Conservation (phyloP, 2,888 invertebrate species). For the Philaethria dido region DNA sequence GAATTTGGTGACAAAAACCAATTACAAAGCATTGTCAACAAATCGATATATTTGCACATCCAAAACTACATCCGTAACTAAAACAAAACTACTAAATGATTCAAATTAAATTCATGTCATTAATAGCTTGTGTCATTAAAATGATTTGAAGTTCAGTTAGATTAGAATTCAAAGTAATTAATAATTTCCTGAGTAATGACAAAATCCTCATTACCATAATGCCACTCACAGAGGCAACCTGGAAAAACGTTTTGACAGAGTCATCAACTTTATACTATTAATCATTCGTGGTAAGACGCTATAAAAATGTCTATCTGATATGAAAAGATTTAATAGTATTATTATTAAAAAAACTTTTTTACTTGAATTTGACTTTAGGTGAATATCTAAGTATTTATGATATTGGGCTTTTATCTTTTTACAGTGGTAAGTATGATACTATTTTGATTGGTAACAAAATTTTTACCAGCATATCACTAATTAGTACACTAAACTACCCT, state of each 20-base stretch:
- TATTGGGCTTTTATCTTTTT: neutral
- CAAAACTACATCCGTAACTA: neutral
- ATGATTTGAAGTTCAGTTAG: neutral
- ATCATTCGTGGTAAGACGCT: constrained; percentile 15
- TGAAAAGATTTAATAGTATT: constrained; percentile 18
- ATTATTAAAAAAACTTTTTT: neutral
- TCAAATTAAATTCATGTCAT: neutral
- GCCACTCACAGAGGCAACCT: constrained; percentile 25
- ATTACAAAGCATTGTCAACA: neutral
- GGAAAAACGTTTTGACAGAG: constrained; percentile 29
- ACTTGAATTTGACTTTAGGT: neutral
- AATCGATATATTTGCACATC: neutral
- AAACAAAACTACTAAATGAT: neutral
- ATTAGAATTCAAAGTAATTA: constrained; percentile 17
- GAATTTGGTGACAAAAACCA: neutral
- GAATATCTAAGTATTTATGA: neutral
- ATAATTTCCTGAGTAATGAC: constrained; percentile 24
- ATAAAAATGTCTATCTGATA: constrained; percentile 10
- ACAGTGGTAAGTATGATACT: neutral
- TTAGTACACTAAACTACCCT: too few species aligned
- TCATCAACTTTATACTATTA: constrained; percentile 29
- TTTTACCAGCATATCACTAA: too few species aligned
- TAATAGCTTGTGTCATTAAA: neutral
- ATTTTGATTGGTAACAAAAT: neutral
- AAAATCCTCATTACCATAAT: constrained; percentile 23